Evolutionary conservation across 2,888 invertebrate species (phyloP).

Genomic region (Reticulitermes lucifugus): DNA sequence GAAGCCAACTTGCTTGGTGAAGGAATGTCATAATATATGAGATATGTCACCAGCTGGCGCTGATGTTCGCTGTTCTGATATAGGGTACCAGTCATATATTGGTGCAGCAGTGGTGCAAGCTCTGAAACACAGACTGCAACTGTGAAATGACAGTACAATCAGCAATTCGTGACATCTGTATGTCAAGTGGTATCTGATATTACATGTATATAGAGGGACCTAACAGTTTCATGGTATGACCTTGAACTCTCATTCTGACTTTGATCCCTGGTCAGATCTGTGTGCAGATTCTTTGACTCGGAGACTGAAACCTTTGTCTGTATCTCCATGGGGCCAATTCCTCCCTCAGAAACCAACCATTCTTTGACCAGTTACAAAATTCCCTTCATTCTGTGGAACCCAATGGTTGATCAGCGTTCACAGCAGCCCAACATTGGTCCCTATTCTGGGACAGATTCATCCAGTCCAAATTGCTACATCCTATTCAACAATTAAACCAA

Average conservation of each 20-base stretch:
- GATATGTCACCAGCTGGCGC: slow-evolving; percentile 67
- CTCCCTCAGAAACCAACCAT: no score
- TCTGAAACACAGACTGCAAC: slow-evolving; percentile 56
- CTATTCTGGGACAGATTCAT: no score
- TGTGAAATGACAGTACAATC: neutral
- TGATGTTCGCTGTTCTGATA: slow-evolving; percentile 57
- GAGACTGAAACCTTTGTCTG: no score
- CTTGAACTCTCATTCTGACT: neutral
- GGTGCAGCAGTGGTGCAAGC: slow-evolving; percentile 64
- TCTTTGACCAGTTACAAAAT: no score
- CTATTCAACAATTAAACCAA: no score
- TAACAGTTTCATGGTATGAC: neutral
- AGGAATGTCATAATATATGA: slow-evolving; percentile 72
- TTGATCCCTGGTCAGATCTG: no score
- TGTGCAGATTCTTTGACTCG: no score
- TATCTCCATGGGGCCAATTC: no score
- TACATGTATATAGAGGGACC: neutral
- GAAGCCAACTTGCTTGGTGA: slow-evolving; percentile 57
- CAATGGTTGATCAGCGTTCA: no score
- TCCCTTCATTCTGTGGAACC: no score
- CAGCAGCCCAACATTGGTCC: no score
- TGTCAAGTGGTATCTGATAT: neutral
- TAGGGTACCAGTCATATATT: slow-evolving; percentile 62
- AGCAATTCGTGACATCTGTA: neutral
- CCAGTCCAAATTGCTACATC: no score